phyloP scores from a whole-genome alignment of 2,888 invertebrate species.

The Germaria angustata region DNA sequence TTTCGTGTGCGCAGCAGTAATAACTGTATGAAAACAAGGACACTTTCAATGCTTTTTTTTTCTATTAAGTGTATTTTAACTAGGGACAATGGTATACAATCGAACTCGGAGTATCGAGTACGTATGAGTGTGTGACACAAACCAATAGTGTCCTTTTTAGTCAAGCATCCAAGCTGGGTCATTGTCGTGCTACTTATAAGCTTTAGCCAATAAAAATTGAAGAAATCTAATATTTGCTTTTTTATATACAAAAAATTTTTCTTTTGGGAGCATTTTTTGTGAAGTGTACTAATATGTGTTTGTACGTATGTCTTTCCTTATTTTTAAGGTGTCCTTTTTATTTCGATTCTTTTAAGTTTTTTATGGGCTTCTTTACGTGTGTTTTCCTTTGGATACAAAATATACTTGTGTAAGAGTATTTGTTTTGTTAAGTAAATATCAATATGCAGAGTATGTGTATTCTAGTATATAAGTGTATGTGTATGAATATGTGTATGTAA shows the following conservation, averaged over 20 bases:
- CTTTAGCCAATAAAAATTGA: slow-evolving; percentile 71
- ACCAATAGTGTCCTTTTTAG: slow-evolving; percentile 71
- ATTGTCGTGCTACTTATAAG: slow-evolving; percentile 70
- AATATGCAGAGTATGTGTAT: slow-evolving; percentile 4
- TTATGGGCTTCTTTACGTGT: slow-evolving; percentile 26
- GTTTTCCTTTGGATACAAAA: slow-evolving; percentile 6
- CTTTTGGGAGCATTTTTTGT: slow-evolving; percentile 22
- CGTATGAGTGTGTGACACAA: slow-evolving; percentile 68
- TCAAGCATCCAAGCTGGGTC: slow-evolving; percentile 70
- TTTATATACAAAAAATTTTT: not conserved
- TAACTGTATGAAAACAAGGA: slow-evolving; percentile 64
- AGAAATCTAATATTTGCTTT: slow-evolving; percentile 57
- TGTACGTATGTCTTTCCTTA: slow-evolving; percentile 12
- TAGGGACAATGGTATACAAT: slow-evolving; percentile 59
- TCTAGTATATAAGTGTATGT: slow-evolving; percentile 18
- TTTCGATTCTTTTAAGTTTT: slow-evolving; percentile 26
- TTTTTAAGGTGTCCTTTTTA: slow-evolving; percentile 51
- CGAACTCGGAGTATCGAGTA: slow-evolving; percentile 13
- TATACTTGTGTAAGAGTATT: not conserved
- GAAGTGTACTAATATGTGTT: not conserved
- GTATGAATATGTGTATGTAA: not conserved
- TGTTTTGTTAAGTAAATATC: slow-evolving; percentile 56
- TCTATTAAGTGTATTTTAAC: slow-evolving; percentile 33
- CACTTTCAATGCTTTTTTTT: slow-evolving; percentile 44
- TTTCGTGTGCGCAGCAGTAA: slow-evolving; percentile 67